Base-by-base conservation (phyloP, 2,888 invertebrate genomes). In the Malthinus flaveolus region DNA sequence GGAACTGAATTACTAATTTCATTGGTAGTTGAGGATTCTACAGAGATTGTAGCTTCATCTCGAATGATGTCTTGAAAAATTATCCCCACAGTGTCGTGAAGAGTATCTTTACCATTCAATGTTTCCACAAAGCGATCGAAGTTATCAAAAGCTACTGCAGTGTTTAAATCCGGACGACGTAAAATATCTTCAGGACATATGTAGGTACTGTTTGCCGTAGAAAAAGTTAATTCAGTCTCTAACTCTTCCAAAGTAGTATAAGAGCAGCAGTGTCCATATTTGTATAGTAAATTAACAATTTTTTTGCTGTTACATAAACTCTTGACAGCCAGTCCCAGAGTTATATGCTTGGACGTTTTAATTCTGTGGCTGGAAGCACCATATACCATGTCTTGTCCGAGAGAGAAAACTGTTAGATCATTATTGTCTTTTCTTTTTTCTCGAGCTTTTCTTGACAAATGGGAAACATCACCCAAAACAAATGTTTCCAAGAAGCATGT, bases 111-210 rank as follows among this genome's bases (percentile, higher is more conserved):
- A 47, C 65, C 66, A 49, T 42, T 49, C 23, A 23, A 37, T 32
- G 61, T 68, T 46, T 68, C 66, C 11, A 68, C 63, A 33, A 45
- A 67, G 51, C 67, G 12, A 59, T 68, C 66, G 36, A 66, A 66
- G 54, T 67, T 67, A 56, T 66, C 64, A 52, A 63, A 67, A 23
- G 66, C 64, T 46, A 67, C 48, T 33, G 59, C 65, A 33, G 60
- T 65, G 36, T 54, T 54, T 32, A 61, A 23, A 47, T 32, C 9
- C 31, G 33, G 7, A 33, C 15, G n/a, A 34, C 37, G 31, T 33
- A 54, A 37, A 10, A 62, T 63, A 13, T 35, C 66, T 44, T 48
- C 48, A 42, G 64, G 64, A 56, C 60, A 65, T 33, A 59, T 11
- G 12, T 37, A 37, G 31, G 51, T 33, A 10, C 33, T 44, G 10